Evolutionary conservation across 2,797 vertebrate species (phyloP).

Genomic region (Halcyon badia): DNA sequence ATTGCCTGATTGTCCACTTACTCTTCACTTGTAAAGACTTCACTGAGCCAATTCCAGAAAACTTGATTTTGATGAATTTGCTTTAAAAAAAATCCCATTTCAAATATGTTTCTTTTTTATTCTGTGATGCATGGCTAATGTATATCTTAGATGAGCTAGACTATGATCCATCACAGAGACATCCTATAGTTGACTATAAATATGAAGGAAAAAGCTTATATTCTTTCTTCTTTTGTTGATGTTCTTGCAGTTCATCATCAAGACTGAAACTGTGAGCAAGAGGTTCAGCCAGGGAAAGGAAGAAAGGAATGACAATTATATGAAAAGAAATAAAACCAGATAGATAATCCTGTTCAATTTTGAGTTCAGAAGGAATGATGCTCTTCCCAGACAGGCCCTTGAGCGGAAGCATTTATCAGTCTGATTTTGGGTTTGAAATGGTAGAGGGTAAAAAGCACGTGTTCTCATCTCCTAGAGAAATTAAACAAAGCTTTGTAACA

Average conservation of each 20-base stretch:
- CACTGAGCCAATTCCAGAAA: background rate
- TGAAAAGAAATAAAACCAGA: background rate
- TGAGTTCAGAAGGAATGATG: background rate
- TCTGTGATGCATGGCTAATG: background rate
- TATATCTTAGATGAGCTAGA: background rate
- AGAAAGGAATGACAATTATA: background rate
- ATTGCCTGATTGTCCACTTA: background rate
- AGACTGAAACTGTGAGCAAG: background rate
- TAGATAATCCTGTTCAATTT: background rate
- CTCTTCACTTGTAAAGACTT: background rate
- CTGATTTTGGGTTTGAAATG: background rate
- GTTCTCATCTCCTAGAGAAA: background rate
- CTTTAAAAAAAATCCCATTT: background rate
- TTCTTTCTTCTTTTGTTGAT: background rate
- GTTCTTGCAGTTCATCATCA: background rate
- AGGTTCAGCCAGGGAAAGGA: background rate
- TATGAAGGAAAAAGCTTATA: background rate
- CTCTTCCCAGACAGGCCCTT: constrained; percentile 23
- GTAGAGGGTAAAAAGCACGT: background rate
- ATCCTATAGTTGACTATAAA: background rate
- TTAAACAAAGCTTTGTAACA: background rate
- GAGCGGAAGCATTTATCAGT: constrained; percentile 33
- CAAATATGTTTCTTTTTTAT: background rate
- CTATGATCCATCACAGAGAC: background rate
- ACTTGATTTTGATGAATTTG: background rate